A percentile compares a stretch with the other conserved stretches of the same genome.
Conservation (phyloP, 2,888 invertebrate species). For the Drosophila neotestacea region DNA sequence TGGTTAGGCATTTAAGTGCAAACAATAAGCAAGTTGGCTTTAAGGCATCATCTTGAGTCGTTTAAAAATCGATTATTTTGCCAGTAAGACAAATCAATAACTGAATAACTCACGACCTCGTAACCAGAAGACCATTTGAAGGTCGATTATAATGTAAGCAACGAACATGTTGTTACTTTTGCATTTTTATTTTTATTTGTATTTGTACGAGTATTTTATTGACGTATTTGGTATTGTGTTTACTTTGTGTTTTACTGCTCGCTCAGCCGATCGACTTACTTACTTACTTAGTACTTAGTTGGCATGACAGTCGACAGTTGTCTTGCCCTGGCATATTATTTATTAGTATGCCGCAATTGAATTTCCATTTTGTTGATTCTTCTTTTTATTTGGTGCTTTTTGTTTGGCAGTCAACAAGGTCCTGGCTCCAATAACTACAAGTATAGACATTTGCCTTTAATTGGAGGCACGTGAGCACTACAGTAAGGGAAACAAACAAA, state of each 20-base stretch:
- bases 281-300: constrained; percentile 35
- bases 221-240: constrained; percentile 54
- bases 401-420: constrained; percentile 25
- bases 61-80: constrained; percentile 55
- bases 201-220: constrained; percentile 43
- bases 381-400: constrained; percentile 5
- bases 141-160: constrained; percentile 69
- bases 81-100: constrained; percentile 64
- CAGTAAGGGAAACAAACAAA: constrained; percentile 22
- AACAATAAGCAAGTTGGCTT: constrained; percentile 45
- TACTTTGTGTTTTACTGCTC: constrained; percentile 44
- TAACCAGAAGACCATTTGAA: constrained; percentile 50
- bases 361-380: constrained; percentile 71
- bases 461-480: constrained; percentile 57
- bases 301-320: constrained; percentile 59
- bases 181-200: constrained; percentile 61
- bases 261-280: constrained; percentile 21
- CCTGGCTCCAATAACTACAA: constrained; percentile 22
- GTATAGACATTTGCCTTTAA: constrained; percentile 55
- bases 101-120: constrained; percentile 11
- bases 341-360: constrained; percentile 68
- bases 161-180: constrained; percentile 48
- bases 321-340: constrained; percentile 65
- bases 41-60: constrained; percentile 37
- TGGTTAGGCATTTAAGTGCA: constrained; percentile 32